Evolutionary conservation across 2,888 invertebrate species (phyloP).

Genomic region (Tinea trinotella): DNA sequence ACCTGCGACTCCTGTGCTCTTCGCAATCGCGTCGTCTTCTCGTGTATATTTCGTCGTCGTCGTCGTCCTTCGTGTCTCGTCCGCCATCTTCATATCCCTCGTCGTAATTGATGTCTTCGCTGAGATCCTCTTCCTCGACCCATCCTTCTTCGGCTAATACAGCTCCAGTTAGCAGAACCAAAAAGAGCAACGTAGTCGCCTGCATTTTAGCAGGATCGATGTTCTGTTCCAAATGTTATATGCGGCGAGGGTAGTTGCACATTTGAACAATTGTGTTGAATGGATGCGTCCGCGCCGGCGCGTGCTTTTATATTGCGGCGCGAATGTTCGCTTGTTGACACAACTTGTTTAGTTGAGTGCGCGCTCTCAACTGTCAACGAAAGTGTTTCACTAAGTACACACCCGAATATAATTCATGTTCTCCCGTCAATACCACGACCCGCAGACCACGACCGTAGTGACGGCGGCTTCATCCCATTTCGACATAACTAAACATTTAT

Average conservation of each 20-base stretch:
- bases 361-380: slow-evolving; percentile 38
- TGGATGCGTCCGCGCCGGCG: not conserved
- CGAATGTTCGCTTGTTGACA: slow-evolving; percentile 24
- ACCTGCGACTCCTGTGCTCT: slow-evolving; percentile 31
- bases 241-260: not conserved
- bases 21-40: slow-evolving; percentile 32
- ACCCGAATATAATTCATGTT: slow-evolving; percentile 40
- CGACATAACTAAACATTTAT: too few relatives aligned
- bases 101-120: slow-evolving; percentile 38
- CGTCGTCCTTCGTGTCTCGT: not conserved
- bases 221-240: not conserved
- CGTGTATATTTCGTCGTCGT: not conserved
- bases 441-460: too few relatives aligned
- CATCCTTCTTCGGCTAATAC: not conserved
- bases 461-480: too few relatives aligned
- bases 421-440: too few relatives aligned
- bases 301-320: slow-evolving; percentile 10
- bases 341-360: slow-evolving; percentile 29
- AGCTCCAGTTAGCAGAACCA: not conserved
- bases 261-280: not conserved
- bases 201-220: not conserved
- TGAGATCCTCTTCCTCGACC: slow-evolving; percentile 26
- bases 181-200: not conserved
- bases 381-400: slow-evolving; percentile 47
- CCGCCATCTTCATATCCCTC: slow-evolving; percentile 30